phyloP scores from a whole-genome alignment of 2,888 invertebrate genomes.

The Aphodius granarius region DNA sequence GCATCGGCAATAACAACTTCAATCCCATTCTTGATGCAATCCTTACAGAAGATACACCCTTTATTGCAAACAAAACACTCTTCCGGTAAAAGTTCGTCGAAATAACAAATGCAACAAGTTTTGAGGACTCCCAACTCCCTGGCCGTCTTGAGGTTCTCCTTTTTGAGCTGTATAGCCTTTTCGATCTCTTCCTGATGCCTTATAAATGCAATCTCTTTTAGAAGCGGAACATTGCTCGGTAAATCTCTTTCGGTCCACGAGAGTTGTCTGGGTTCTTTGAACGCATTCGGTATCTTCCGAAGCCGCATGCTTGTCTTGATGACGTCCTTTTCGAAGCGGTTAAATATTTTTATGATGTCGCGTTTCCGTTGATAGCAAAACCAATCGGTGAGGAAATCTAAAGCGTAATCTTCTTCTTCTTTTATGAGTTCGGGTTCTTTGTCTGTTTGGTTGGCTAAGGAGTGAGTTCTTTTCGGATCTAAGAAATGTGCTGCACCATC shows the following conservation, averaged over 20 bases:
- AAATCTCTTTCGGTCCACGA: constrained; percentile 25
- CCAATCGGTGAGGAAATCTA: constrained; percentile 42
- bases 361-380: constrained; percentile 40
- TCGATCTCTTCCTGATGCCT: constrained; percentile 45
- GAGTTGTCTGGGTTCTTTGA: constrained; percentile 32
- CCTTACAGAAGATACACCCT: constrained; percentile 52
- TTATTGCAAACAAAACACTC: constrained; percentile 48
- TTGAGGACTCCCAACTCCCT: constrained; percentile 44
- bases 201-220: constrained; percentile 48
- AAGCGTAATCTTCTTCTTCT: constrained; percentile 38
- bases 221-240: constrained; percentile 40
- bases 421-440: constrained; percentile 30
- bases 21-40: constrained; percentile 52
- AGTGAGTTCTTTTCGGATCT: constrained; percentile 34
- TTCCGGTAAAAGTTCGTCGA: constrained; percentile 56
- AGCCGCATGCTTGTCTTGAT: constrained; percentile 39
- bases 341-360: constrained; percentile 42
- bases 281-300: constrained; percentile 38
- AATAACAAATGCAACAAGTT: constrained; percentile 60
- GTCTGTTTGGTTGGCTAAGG: constrained; percentile 25
- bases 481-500: constrained; percentile 41
- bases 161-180: constrained; percentile 41
- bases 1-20: constrained; percentile 53
- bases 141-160: constrained; percentile 42
- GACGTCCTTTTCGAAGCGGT: constrained; percentile 39